Conservation (phyloP, 2,113 vertebrate genomes). For the Elgaria multicarinata region DNA sequence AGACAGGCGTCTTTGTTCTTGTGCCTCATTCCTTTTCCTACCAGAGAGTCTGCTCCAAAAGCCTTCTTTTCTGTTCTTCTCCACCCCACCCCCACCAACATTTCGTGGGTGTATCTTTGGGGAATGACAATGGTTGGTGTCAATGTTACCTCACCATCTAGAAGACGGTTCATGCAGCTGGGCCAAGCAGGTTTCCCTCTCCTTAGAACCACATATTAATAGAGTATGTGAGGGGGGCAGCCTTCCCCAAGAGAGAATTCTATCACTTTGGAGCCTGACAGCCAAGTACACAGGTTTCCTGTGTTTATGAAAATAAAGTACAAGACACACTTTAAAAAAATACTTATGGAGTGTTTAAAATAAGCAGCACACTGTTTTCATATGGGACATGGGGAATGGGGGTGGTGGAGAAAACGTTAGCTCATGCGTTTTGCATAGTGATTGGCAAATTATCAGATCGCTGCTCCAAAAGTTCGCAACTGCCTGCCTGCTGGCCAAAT, state of each 20-base stretch:
- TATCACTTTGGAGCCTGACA: slow-evolving; percentile 52
- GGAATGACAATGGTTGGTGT: not conserved
- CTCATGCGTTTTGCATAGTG: slow-evolving; percentile 57
- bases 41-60: not conserved
- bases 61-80: slow-evolving; percentile 23
- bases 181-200: slow-evolving; percentile 43
- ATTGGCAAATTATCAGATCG: slow-evolving; percentile 74
- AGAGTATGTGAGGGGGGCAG: not conserved
- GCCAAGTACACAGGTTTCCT: slow-evolving; percentile 38
- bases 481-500: slow-evolving; percentile 64
- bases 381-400: slow-evolving; percentile 38
- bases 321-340: slow-evolving; percentile 28
- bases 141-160: not conserved
- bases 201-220: slow-evolving; percentile 14
- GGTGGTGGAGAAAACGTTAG: slow-evolving; percentile 25
- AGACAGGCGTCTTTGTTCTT: not conserved
- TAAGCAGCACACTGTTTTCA: slow-evolving; percentile 42
- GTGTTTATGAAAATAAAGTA: slow-evolving; percentile 28
- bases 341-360: slow-evolving; percentile 13
- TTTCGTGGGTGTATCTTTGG: not conserved
- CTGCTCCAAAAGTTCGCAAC: slow-evolving; percentile 66
- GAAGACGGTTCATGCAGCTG: slow-evolving; percentile 36
- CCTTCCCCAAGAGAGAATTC: slow-evolving; percentile 43
- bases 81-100: not conserved
- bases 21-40: not conserved